Evolutionary conservation across 2,888 invertebrate genomes (phyloP), one percentile per base, ranked within the genome.

Genomic region (Ophion ellenae): DNA sequence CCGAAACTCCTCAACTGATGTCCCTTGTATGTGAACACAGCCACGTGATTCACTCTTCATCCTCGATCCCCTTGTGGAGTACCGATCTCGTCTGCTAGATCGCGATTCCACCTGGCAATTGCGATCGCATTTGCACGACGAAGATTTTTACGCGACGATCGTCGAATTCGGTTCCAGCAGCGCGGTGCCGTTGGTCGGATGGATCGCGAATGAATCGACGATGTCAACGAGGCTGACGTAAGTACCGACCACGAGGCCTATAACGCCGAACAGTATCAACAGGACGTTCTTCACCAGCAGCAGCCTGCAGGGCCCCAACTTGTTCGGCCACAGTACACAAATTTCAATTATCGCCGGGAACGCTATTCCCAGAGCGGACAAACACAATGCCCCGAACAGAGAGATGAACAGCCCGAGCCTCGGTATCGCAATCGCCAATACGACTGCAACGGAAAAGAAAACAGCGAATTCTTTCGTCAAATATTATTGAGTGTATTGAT

Each of bases 271-370:
- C 2, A 95, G 77, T 67, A 96, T 95, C 45, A 96, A 91, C 2
- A 94, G 78, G 1, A 95, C 89, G 89, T 96, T 95, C 89, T 95
- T 95, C 87, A 94, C 90, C 10, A 96, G 89, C 47, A 95, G 92
- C 87, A 94, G 89, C 73, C 93, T 94, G 86, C 90, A 92, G 74
- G 94, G 94, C 0, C 96, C 96, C n/a, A 95, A 93, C 32, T 95
- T 94, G 88, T 95, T 94, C 0, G 96, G 96, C 96, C 96, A 97
- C 84, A 96, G 95, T 0, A 97, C 96, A 91, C 97, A 96, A 64
- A 97, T 95, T 90, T 97, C 96, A 89, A 97, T 96, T 47, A 97
- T 95, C 1, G 97, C 97, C 32, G 97, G 97, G 92, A 97, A 97
- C 2, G 96, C 96, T 61, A 97, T 95, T 10, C 97, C 97, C 71